Conservation (phyloP, 2,797 vertebrate species). For the Ptychobarbus kaznakovi region DNA sequence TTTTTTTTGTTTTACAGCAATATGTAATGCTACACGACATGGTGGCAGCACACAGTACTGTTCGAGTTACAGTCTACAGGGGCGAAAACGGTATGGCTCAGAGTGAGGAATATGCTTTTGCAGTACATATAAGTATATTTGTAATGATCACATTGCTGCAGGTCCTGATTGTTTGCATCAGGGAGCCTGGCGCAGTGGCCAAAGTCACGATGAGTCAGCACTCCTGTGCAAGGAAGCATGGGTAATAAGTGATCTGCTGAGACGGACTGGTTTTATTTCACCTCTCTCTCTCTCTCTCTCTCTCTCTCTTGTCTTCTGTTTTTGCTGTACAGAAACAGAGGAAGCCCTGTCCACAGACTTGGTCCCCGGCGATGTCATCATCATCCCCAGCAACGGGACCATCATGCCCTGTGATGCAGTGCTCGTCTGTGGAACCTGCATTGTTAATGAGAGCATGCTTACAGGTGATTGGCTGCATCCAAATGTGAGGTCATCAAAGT, state of each 20-base stretch:
- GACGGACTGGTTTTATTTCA: conserved; percentile 47
- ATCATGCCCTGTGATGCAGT: conserved; percentile 98
- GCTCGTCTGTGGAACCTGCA: conserved; percentile 94
- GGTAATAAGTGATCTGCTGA: conserved; percentile 68
- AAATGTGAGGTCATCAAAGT: not conserved
- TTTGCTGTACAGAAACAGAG: conserved; percentile 81
- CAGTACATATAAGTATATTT: not conserved
- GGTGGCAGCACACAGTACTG: conserved; percentile 96
- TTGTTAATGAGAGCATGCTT: conserved; percentile 99
- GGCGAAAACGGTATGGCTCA: conserved; percentile 82
- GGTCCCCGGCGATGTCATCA: conserved; percentile 92
- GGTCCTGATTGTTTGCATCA: conserved; percentile 21
- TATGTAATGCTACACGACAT: conserved; percentile 97
- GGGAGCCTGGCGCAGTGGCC: conserved; percentile 44
- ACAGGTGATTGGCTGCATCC: conserved; percentile 83
- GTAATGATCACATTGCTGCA: not conserved
- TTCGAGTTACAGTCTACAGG: conserved; percentile 94
- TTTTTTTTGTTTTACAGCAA: conserved; percentile 81
- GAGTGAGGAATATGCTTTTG: not conserved
- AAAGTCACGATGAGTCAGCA: conserved; percentile 63
- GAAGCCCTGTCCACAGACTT: conserved; percentile 96
- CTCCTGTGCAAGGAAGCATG: conserved; percentile 47
- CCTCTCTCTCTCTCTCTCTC: not conserved
- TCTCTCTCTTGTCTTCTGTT: conserved; percentile 15
- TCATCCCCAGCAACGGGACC: conserved; percentile 94